These are phyloP conservation scores for Meliscaeva auricollis DNA, from an alignment of 2,888 invertebrate genomes.

Conservation along the genomic window DNA sequence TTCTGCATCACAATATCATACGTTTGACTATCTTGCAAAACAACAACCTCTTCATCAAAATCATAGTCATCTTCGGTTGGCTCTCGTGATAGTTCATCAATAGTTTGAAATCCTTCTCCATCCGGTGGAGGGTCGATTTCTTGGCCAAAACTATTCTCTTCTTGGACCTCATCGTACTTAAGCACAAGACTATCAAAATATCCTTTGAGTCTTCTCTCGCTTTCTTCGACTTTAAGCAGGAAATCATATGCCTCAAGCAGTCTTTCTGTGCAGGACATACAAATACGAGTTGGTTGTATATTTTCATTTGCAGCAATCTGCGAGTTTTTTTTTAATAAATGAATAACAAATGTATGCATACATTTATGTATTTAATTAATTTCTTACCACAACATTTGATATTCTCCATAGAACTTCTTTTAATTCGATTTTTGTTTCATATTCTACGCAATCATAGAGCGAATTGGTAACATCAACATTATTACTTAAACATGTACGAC, in stretches of 20 bases:
- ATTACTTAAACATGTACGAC: slow-evolving; percentile 80
- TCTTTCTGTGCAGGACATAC: slow-evolving; percentile 79
- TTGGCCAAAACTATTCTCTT: slow-evolving; percentile 24
- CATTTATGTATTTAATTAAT: background rate
- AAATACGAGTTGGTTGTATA: slow-evolving; percentile 78
- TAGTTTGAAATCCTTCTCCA: slow-evolving; percentile 47
- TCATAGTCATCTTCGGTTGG: slow-evolving; percentile 50
- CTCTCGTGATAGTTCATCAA: slow-evolving; percentile 50
- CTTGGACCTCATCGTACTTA: slow-evolving; percentile 11
- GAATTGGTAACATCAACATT: slow-evolving; percentile 77
- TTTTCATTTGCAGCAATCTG: slow-evolving; percentile 77
- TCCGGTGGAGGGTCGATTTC: slow-evolving; percentile 40
- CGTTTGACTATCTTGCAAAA: slow-evolving; percentile 40
- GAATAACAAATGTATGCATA: background rate
- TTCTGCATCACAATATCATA: slow-evolving; percentile 32
- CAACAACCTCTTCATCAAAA: slow-evolving; percentile 48
- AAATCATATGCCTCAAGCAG: slow-evolving; percentile 81
- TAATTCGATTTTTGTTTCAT: slow-evolving; percentile 77
- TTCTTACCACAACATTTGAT: slow-evolving; percentile 79
- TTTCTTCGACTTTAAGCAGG: slow-evolving; percentile 79
- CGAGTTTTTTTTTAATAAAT: background rate
- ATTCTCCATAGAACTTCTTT: slow-evolving; percentile 79
- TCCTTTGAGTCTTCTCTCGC: slow-evolving; percentile 78
- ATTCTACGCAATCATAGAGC: slow-evolving; percentile 80
- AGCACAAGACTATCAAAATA: slow-evolving; percentile 53